These are phyloP conservation scores for Oreochromis niloticus DNA, from an alignment of 2,113 vertebrate genomes.

Conservation along the genomic window DNA sequence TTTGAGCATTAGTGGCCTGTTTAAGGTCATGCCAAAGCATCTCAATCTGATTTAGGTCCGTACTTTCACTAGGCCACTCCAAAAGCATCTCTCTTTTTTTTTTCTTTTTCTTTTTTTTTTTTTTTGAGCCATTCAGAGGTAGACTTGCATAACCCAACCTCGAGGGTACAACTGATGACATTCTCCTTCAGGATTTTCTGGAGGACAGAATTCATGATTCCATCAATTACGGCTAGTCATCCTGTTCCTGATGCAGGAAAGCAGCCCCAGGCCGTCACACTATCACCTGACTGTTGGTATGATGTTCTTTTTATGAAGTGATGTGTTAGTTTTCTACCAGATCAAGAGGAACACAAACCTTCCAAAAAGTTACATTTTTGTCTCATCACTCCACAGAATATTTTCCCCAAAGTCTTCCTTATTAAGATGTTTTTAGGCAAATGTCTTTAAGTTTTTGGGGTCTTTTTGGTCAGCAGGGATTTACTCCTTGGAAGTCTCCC, in stretches of 20 bases:
- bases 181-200: not conserved
- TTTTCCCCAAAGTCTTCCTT: not conserved
- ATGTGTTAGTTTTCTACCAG: not conserved
- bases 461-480: not conserved
- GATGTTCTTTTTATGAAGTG: not conserved
- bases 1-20: not conserved
- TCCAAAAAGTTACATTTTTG: not conserved
- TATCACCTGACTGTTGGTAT: not conserved
- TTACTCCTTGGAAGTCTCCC: not conserved
- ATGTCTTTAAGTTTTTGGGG: not conserved
- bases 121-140: not conserved
- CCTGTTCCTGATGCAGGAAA: not conserved
- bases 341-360: not conserved
- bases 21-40: not conserved
- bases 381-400: not conserved
- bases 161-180: not conserved
- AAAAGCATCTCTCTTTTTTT: not conserved
- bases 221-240: not conserved
- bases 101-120: fast-evolving
- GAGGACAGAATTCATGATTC: not conserved
- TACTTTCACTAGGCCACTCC: not conserved
- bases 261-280: not conserved
- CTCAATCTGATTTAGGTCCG: not conserved
- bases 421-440: not conserved
- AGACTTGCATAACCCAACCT: not conserved